Base-by-base conservation (phyloP, 2,113 vertebrate genomes). In the Recurvirostra avosetta region DNA sequence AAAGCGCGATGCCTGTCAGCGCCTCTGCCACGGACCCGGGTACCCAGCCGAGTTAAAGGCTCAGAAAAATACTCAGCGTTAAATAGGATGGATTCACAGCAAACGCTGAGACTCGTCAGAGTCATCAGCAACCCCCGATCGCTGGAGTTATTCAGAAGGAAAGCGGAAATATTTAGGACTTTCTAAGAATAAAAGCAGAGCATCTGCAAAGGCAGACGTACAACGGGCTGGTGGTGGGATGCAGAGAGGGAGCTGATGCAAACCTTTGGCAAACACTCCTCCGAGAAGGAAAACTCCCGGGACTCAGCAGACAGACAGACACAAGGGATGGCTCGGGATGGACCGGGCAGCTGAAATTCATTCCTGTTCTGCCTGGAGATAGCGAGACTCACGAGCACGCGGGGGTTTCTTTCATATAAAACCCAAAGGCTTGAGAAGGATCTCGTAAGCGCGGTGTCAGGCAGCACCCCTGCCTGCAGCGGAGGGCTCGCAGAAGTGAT, bases 121-220 rank as follows among this genome's bases (percentile, higher is more conserved):
- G 86, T 4, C 27, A 95, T 88, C 79, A 73, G 72, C 94, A 96
- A 3, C 80, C 77, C 85, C 71, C 49, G 3, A 81, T 78, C 4
- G 0, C 81, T 65, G 81, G 80, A 92, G 94, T 71, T 72, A 72
- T 41, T 88, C 78, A 83, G 74, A 56, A 87, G 38, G 62, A 93
- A 88, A 94, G 63, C 32, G 40, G 96, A 96, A 96, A 89, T 73
- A 76, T 86, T 96, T 93, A 93, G 90, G 88, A 58, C 80, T 95
- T 96, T 92, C 92, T 95, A 96, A 96, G 96, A 96, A 96, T 90
- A 96, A 95, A 96, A 94, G 61, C 10, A 1, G 80, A 96, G 93
- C 94, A 95, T 95, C 93, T 96, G 92, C 94, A 95, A 93, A 95
- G 85, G 53, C 96, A 96, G 96, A 90, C 78, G 71, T 76, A 61